Evolutionary conservation across 64 coral and sea anemone species (phyloP).

Genomic region (Acropora tenuis): DNA sequence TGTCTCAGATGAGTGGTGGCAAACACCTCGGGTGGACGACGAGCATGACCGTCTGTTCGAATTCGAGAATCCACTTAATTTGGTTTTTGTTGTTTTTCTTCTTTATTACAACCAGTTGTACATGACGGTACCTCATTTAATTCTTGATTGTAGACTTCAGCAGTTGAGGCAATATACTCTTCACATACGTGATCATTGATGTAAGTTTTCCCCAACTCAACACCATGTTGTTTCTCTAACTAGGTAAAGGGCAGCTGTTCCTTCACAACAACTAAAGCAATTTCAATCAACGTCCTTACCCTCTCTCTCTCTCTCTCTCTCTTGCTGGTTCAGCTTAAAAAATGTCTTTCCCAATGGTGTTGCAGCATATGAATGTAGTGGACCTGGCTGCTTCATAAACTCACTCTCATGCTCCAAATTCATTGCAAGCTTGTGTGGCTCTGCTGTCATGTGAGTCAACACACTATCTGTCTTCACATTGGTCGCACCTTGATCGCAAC

Average conservation of each 20-base stretch:
- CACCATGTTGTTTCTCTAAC: constrained; percentile 58
- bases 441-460: constrained; percentile 29
- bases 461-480: constrained; percentile 43
- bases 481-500: constrained; percentile 18
- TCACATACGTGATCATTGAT: constrained; percentile 71
- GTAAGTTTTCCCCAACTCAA: constrained; percentile 67
- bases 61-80: no score
- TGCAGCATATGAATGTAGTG: constrained; percentile 45
- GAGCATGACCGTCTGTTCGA: no score
- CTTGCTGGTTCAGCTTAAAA: constrained; percentile 45
- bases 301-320: constrained; percentile 28
- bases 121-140: constrained; percentile 53
- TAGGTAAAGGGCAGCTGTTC: constrained; percentile 32
- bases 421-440: constrained; percentile 47
- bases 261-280: no score
- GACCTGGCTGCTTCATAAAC: constrained; percentile 31
- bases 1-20: no score
- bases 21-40: no score
- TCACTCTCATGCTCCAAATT: constrained; percentile 44
- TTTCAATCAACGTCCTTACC: neutral
- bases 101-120: neutral
- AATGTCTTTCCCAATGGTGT: constrained; percentile 39
- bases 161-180: constrained; percentile 74
- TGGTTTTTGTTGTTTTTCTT: no score
- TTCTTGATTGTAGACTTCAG: constrained; percentile 60